Evolutionary conservation across 2,113 vertebrate species (phyloP), one percentile per base, ranked within the genome.

Genomic region (Malurus alboscapulatus): DNA sequence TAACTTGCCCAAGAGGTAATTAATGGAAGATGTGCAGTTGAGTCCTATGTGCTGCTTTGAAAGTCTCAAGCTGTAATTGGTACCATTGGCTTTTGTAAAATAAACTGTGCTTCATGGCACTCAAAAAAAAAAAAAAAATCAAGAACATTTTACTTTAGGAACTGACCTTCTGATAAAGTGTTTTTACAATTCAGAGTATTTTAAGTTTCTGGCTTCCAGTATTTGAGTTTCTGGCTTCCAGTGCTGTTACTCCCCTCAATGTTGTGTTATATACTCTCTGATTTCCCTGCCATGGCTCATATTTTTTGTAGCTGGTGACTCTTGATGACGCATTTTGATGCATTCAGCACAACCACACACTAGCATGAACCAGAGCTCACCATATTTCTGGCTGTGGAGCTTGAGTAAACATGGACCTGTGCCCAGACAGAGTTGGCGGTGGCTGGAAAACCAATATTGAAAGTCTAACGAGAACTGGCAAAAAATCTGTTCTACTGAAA

Each of bases 351-450:
- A 96, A 88, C 91, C 93, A 86, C 91, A 93, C 55, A 45, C 87
- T 62, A 89, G 61, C 51, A 63, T 36, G 61, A 94, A 88, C 78
- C 82, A 95, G 87, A 90, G 75, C 84, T 88, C 30, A 58, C 93
- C 93, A 57, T 95, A 95, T 91, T 96, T 91, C 93, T 95, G 94
- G 90, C 85, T 94, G 75, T 74, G 69, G 95, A 96, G 90, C 83
- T 91, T 71, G 44, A 84, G 65, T 90, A 96, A 96, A 95, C 93
- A 93, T 93, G 94, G 94, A 77, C 36, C 53, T 57, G 72, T 92
- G 95, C 96, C 95, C 85, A 96, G 93, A 91, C 75, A 92, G 82
- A 77, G 90, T 12, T 94, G 88, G 90, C 53, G 0, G 88, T 84
- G 90, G 72, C 80, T 93, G 55, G 83, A 94, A 94, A 92, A 92